These are phyloP conservation scores for Caenorhabditis sp. DNA, from an alignment of 2,888 invertebrate species.

Conservation along the genomic window DNA sequence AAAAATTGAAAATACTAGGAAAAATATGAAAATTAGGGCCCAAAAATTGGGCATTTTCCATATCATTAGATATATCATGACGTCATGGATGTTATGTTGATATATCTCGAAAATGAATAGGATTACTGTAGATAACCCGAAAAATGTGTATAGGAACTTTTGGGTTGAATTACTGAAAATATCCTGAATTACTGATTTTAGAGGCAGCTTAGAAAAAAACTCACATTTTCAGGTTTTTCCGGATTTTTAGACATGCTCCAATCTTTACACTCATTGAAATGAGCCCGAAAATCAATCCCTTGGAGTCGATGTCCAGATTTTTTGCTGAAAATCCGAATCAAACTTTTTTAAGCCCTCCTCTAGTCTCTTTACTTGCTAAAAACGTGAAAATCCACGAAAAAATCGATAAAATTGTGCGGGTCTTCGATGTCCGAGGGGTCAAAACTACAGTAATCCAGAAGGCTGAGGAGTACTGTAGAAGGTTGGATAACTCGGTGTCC, in stretches of 20 bases:
- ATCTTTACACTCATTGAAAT: background rate
- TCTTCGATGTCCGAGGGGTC: background rate
- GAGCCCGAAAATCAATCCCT: background rate
- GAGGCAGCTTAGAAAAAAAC: background rate
- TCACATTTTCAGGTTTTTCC: background rate
- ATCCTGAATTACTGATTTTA: background rate
- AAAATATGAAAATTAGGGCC: background rate
- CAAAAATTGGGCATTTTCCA: background rate
- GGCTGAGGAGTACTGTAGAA: background rate
- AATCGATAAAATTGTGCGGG: background rate
- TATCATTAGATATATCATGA: background rate
- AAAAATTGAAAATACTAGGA: background rate
- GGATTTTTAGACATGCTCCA: background rate
- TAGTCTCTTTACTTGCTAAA: background rate
- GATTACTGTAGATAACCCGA: background rate
- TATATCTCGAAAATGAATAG: background rate
- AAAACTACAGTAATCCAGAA: background rate
- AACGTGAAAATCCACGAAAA: background rate
- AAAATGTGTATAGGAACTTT: background rate
- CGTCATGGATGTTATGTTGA: background rate
- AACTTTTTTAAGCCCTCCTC: no score
- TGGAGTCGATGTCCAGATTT: no score
- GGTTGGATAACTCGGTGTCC: background rate
- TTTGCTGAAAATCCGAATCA: background rate
- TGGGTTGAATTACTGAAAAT: background rate